phyloP scores from a whole-genome alignment of 2,888 invertebrate genomes.

The Nymphalis urticae region DNA sequence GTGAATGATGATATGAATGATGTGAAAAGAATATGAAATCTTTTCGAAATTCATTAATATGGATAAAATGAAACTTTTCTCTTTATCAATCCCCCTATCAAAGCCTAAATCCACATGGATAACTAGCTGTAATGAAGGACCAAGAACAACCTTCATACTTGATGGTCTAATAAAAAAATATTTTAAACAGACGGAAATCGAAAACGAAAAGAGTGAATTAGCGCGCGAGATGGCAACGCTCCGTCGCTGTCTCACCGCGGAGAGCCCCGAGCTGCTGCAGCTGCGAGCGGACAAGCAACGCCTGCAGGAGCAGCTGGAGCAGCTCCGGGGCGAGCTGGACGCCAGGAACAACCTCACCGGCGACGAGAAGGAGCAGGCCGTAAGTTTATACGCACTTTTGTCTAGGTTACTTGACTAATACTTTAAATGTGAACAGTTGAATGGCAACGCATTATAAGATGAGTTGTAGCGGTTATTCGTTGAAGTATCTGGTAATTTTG shows the following conservation, averaged over 20 bases:
- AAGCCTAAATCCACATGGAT: no score
- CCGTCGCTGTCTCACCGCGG: slow-evolving; percentile 47
- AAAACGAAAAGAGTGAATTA: slow-evolving; percentile 44
- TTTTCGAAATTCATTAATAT: no score
- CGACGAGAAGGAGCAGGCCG: slow-evolving; percentile 68
- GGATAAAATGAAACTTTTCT: no score
- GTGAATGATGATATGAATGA: no score
- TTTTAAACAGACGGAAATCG: slow-evolving; percentile 36
- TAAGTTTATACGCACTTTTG: slow-evolving; percentile 48
- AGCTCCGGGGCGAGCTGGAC: slow-evolving; percentile 74
- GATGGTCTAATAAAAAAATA: not conserved
- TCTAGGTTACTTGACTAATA: no score
- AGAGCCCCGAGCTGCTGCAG: slow-evolving; percentile 49
- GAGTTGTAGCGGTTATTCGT: no score
- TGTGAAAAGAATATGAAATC: no score
- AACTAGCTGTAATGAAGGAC: not conserved
- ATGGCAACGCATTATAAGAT: no score
- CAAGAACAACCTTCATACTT: not conserved
- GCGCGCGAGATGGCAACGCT: slow-evolving; percentile 32
- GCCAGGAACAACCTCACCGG: slow-evolving; percentile 42
- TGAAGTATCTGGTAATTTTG: no score
- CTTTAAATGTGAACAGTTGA: not conserved
- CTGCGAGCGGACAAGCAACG: slow-evolving; percentile 54
- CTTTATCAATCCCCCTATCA: no score
- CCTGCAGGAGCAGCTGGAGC: slow-evolving; percentile 54